These are phyloP conservation scores for Melinopterus prodromus DNA, from an alignment of 2,888 invertebrate species.

Conservation along the genomic window DNA sequence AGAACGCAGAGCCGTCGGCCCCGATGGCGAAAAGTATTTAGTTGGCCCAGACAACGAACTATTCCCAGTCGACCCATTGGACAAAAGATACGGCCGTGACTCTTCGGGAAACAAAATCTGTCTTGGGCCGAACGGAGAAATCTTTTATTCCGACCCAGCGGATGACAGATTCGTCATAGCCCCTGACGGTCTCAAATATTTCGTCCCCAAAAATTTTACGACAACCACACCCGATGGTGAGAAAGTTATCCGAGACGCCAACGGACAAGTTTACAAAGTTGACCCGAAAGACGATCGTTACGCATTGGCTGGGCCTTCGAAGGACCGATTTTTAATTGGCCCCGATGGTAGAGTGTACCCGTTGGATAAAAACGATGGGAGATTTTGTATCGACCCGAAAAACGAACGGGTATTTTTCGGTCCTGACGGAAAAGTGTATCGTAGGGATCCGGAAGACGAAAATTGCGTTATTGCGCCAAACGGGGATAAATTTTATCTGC, in stretches of 20 bases:
- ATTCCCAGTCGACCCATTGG: conserved; percentile 34
- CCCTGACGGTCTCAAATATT: conserved; percentile 32
- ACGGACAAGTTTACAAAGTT: conserved; percentile 28
- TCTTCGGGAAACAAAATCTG: conserved; percentile 31
- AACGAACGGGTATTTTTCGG: conserved; percentile 32
- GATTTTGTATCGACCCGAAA: conserved; percentile 29
- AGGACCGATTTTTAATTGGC: conserved; percentile 30
- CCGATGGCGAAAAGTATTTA: conserved; percentile 35
- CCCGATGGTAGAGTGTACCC: conserved; percentile 32
- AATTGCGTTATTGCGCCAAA: conserved; percentile 31
- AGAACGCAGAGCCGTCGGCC: conserved; percentile 29
- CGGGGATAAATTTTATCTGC: conserved; percentile 31
- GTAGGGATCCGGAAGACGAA: conserved; percentile 29
- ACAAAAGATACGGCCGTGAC: conserved; percentile 33
- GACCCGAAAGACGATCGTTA: conserved; percentile 35
- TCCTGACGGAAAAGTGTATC: conserved; percentile 31
- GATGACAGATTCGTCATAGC: conserved; percentile 35
- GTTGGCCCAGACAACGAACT: conserved; percentile 31
- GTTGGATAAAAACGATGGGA: conserved; percentile 29
- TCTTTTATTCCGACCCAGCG: conserved; percentile 32
- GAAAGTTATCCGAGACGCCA: conserved; percentile 24
- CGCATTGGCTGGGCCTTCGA: conserved; percentile 29
- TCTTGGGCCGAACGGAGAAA: conserved; percentile 35
- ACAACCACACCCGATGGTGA: conserved; percentile 26
- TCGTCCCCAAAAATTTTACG: conserved; percentile 29